Base-by-base conservation (phyloP, 2,113 vertebrate species). In the Pleuronectes platessa region DNA sequence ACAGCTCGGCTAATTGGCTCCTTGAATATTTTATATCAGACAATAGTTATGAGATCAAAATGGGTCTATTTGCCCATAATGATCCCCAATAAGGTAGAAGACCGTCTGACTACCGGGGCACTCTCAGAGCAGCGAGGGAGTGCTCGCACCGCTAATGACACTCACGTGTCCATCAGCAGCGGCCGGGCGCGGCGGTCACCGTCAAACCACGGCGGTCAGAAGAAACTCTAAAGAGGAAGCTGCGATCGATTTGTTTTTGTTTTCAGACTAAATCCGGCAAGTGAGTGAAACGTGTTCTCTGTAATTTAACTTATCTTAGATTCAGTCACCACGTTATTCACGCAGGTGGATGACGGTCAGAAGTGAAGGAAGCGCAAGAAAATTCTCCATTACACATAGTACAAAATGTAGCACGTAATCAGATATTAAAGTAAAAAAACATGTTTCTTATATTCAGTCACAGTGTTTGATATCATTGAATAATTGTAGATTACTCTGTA, bases 21-120 rank as follows among this genome's bases (percentile, higher is more conserved):
- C 10, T 71, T 89, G 70, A 92, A 89, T 92, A 87, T 90, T 89
- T 90, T 27, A 90, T 88, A 69, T 45, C 81, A 83, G 68, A 84
- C 76, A 84, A 86, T 82, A 86, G 75, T 70, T 83, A 79, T 70
- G 3, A 61, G 63, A 81, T 81, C 71, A 85, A 69, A 88, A 86
- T 68, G 49, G 84, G 76, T 56, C 62, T 81, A 54, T 78, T 87
- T 77, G 53, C 31, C 68, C 68, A 51, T 79, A 84, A 85, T 83
- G 61, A 82, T 76, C 55, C 63, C 68, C 42, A 61, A 73, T 42
- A 84, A 84, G 84, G 73, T 76, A 79, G 68, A 53, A 23, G 71
- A 71, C 24, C 17, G 63, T 31, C 75, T 78, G n/a, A 63, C 47
- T 42, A 17, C 42, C 10, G 70, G 42, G 68, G 76, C 27, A 63